Conservation (phyloP, 2,797 vertebrate species). For the Coilia nasus region DNA sequence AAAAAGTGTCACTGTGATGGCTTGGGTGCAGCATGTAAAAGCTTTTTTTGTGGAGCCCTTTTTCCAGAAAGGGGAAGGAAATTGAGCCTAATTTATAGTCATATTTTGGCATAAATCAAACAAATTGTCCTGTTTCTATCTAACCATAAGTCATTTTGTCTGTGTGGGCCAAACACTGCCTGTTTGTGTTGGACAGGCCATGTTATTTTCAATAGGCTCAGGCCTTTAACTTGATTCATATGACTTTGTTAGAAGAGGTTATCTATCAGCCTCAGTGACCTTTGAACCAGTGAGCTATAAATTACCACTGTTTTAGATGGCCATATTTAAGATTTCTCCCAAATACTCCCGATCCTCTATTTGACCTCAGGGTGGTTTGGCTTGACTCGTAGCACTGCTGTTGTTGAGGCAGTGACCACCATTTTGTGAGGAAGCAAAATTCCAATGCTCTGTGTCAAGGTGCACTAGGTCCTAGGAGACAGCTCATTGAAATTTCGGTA, state of each 20-base stretch:
- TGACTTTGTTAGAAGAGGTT: neutral
- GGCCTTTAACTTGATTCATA: neutral
- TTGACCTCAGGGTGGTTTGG: neutral
- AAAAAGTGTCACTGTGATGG: too few relatives aligned
- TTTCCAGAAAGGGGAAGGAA: neutral
- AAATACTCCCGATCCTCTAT: too few relatives aligned
- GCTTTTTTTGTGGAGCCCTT: neutral
- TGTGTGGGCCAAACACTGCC: neutral
- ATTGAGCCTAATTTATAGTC: neutral
- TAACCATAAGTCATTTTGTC: neutral
- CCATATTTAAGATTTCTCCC: neutral
- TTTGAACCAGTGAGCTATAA: neutral
- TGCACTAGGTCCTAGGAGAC: neutral
- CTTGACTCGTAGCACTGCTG: neutral
- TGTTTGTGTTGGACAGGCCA: neutral
- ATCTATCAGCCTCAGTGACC: neutral
- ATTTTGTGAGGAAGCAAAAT: neutral
- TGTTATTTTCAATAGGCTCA: neutral
- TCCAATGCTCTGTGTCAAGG: neutral
- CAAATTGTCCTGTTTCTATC: neutral
- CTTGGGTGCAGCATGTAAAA: too few relatives aligned
- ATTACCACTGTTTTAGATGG: neutral
- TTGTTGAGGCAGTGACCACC: neutral
- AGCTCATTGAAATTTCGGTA: neutral
- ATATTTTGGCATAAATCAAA: neutral